Percentiles rank a stretch among this genome's conserved stretches.
These are phyloP conservation scores for Antheraea pernyi DNA, from an alignment of 1,140 invertebrate species.

Conservation along the genomic window DNA sequence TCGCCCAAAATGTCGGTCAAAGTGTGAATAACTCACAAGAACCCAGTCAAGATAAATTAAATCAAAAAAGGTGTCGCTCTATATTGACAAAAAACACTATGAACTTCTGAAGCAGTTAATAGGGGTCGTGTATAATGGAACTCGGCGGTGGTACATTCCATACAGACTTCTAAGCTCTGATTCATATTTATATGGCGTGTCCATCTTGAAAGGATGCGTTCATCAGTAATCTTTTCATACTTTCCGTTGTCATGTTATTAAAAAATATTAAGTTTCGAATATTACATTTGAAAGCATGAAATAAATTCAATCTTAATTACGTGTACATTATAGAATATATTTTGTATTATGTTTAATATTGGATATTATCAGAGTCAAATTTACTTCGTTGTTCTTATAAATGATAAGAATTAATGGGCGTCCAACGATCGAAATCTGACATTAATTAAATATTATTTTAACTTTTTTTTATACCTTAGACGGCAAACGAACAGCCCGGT, in stretches of 20 bases:
- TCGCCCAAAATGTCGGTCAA: slow-evolving; percentile 41
- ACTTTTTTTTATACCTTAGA: too few species aligned
- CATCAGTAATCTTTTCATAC: slow-evolving; percentile 32
- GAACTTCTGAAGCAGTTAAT: slow-evolving; percentile 75
- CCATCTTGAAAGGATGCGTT: slow-evolving; percentile 42
- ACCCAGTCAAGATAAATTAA: slow-evolving; percentile 34
- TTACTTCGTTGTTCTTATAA: too few species aligned
- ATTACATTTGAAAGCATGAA: background rate
- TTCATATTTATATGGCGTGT: slow-evolving; percentile 52
- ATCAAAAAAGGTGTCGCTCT: slow-evolving; percentile 55
- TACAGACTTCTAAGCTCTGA: slow-evolving; percentile 28
- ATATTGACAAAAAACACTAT: slow-evolving; percentile 66
- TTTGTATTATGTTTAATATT: too few species aligned
- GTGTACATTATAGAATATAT: too few species aligned
- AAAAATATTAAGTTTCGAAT: background rate
- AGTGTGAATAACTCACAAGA: slow-evolving; percentile 38
- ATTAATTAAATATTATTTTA: too few species aligned
- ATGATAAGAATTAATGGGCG: too few species aligned
- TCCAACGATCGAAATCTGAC: too few species aligned
- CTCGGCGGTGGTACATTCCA: slow-evolving; percentile 44
- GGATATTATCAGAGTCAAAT: too few species aligned
- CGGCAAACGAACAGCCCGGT: too few species aligned
- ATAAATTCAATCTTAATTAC: too few species aligned
- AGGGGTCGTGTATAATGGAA: slow-evolving; percentile 41
- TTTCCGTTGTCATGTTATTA: background rate